Conservation (phyloP, 2,888 invertebrate species). For the Dryobota labecula region DNA sequence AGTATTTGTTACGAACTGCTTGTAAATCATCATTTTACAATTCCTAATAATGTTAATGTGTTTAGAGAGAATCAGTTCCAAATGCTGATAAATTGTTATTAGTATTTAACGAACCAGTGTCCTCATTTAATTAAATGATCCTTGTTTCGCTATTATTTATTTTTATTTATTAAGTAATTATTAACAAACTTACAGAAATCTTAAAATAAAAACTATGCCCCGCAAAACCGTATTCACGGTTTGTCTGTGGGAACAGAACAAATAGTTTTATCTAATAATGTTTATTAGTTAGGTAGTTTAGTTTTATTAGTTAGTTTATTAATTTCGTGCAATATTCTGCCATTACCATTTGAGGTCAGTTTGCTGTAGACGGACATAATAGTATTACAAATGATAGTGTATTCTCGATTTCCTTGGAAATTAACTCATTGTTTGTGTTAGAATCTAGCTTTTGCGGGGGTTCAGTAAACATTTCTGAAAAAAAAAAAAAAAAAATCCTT, state of each 20-base stretch:
- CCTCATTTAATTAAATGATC: conserved; percentile 32
- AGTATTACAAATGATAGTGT: conserved; percentile 29
- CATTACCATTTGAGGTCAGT: conserved; percentile 44
- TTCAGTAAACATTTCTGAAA: conserved; percentile 41
- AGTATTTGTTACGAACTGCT: conserved; percentile 18
- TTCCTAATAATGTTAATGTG: conserved; percentile 31
- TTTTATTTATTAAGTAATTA: too few relatives aligned
- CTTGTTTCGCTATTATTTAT: conserved; percentile 31
- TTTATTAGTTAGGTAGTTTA: too few relatives aligned
- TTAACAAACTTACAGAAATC: too few relatives aligned
- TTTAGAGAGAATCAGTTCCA: conserved; percentile 26
- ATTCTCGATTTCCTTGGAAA: conserved; percentile 28
- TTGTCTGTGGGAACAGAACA: too few relatives aligned
- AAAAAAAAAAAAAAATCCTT: conserved; percentile 13
- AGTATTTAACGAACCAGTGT: conserved; percentile 38
- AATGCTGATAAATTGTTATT: conserved; percentile 28
- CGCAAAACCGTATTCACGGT: too few relatives aligned
- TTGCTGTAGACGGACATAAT: conserved; percentile 5
- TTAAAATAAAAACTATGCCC: too few relatives aligned
- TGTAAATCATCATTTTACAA: conserved; percentile 10
- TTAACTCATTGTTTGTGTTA: conserved; percentile 29
- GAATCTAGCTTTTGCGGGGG: conserved; percentile 35
- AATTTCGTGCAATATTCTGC: conserved; percentile 30
- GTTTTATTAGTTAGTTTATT: too few relatives aligned
- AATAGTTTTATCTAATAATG: too few relatives aligned